Conservation (phyloP, 2,113 vertebrate genomes). For the Lagopus muta region DNA sequence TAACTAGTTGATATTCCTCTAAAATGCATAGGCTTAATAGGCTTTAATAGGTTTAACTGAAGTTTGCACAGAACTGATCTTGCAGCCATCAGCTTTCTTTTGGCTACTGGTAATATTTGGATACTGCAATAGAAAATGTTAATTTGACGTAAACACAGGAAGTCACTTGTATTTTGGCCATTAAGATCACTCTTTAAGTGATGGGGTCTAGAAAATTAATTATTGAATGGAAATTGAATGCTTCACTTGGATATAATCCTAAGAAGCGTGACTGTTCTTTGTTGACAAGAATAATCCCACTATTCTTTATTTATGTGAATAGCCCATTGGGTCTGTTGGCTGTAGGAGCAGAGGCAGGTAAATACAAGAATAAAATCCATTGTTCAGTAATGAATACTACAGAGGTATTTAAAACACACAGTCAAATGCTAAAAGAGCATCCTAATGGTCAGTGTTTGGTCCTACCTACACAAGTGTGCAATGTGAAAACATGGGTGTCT, state of each 20-base stretch:
- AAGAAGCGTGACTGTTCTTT: neutral
- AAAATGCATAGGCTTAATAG: accelerated
- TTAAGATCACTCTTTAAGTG: neutral
- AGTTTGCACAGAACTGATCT: neutral
- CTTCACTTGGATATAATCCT: neutral
- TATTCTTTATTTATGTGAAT: neutral
- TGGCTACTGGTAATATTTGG: neutral
- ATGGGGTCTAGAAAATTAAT: neutral
- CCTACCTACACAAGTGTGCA: neutral
- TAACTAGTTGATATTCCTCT: neutral
- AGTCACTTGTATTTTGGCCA: neutral
- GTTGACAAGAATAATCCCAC: neutral
- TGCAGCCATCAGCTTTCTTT: neutral
- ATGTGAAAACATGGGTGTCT: neutral
- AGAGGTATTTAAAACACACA: neutral
- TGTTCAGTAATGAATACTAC: neutral
- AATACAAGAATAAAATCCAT: neutral
- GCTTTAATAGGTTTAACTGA: neutral
- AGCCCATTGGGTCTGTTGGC: neutral
- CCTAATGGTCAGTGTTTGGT: neutral
- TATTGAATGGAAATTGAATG: neutral
- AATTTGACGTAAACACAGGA: neutral
- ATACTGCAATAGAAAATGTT: neutral
- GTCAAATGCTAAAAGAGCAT: neutral
- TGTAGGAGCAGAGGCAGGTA: neutral